Evolutionary conservation across 2,113 vertebrate species (phyloP).

Genomic region (Aegotheles bennettii): DNA sequence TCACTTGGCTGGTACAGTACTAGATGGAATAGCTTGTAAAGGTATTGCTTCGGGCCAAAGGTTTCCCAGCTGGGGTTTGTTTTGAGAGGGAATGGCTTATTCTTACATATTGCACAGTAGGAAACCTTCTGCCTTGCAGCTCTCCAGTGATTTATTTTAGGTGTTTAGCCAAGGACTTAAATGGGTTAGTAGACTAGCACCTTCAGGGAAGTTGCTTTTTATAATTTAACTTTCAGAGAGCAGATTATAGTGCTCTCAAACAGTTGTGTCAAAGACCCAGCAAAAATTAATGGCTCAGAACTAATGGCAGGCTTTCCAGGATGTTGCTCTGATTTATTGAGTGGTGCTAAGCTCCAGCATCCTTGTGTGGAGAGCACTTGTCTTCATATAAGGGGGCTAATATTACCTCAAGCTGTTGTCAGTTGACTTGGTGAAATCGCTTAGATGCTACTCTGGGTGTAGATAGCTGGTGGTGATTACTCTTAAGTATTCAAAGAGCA

Average conservation of each 20-base stretch:
- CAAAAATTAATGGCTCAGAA: conserved; percentile 77
- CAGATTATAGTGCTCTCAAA: conserved; percentile 63
- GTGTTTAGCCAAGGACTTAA: conserved; percentile 49
- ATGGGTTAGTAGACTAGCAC: conserved; percentile 30
- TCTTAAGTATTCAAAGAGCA: conserved; percentile 72
- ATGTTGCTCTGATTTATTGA: conserved; percentile 77
- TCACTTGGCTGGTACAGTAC: not conserved
- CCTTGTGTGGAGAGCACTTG: conserved; percentile 74
- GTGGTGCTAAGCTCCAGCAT: conserved; percentile 69
- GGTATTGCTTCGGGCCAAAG: not conserved
- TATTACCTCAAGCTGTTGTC: conserved; percentile 79
- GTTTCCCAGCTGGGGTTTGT: not conserved
- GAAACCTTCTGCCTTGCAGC: conserved; percentile 7
- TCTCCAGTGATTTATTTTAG: conserved; percentile 44
- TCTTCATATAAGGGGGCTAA: conserved; percentile 72
- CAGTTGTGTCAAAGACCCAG: conserved; percentile 65
- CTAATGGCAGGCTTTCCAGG: conserved; percentile 71
- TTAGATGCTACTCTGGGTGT: conserved; percentile 65
- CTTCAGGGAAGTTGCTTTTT: conserved; percentile 65
- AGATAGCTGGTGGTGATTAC: conserved; percentile 77
- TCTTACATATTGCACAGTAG: not conserved
- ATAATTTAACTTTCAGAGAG: conserved; percentile 68
- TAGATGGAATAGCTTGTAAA: not conserved
- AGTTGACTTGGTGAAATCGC: conserved; percentile 76
- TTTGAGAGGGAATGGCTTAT: not conserved